phyloP scores from a whole-genome alignment of 2,797 vertebrate species.

The Gymnothorax javanicus region DNA sequence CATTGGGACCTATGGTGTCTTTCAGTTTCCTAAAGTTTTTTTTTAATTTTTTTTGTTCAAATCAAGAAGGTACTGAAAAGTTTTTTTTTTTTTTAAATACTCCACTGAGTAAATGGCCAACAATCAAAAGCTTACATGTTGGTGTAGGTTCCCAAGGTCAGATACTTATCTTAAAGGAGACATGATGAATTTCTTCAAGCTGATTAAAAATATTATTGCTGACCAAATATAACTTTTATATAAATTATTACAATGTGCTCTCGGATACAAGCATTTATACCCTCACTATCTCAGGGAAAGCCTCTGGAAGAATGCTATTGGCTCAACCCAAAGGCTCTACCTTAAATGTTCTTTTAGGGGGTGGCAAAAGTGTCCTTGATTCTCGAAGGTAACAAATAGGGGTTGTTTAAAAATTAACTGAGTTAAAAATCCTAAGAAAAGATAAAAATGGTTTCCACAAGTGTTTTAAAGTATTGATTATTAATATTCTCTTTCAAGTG shows the following conservation, averaged over 20 bases:
- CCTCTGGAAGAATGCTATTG: conserved; percentile 62
- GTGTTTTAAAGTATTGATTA: conserved; percentile 65
- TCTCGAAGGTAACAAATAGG: conserved; percentile 68
- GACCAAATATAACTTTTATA: conserved; percentile 3
- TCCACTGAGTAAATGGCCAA: conserved; percentile 40
- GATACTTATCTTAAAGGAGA: conserved; percentile 16
- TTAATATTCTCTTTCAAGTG: conserved; percentile 69
- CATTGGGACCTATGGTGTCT: conserved; percentile 54
- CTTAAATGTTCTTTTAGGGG: conserved; percentile 61
- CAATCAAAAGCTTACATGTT: conserved; percentile 24
- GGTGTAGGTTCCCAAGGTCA: background rate
- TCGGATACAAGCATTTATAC: conserved; percentile 66
- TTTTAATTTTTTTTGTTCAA: conserved; percentile 65
- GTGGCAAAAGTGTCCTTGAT: conserved; percentile 72
- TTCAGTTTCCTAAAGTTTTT: background rate
- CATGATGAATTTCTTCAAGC: conserved; percentile 15
- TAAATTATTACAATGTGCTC: conserved; percentile 29
- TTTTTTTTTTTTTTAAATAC: conserved; percentile 49
- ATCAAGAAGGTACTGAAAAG: conserved; percentile 44
- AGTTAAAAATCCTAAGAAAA: conserved; percentile 69
- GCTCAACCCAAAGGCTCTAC: conserved; percentile 64
- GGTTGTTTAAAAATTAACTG: conserved; percentile 78
- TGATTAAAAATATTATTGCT: conserved; percentile 19
- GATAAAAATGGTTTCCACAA: conserved; percentile 65
- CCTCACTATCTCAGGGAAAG: conserved; percentile 48